phyloP scores from a whole-genome alignment of 2,113 vertebrate species.

The Triplophysa rosa region DNA sequence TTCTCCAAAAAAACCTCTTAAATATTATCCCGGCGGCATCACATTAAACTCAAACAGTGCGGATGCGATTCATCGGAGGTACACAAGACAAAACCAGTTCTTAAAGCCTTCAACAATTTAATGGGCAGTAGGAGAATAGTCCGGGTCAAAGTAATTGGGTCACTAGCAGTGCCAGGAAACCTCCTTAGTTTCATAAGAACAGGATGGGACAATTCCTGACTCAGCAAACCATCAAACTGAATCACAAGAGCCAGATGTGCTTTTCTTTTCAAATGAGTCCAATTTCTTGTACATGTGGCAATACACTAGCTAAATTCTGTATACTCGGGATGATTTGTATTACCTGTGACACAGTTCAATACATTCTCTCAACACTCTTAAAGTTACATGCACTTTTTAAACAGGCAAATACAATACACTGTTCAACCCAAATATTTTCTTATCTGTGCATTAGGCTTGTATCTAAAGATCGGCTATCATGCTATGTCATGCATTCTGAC shows the following conservation, averaged over 20 bases:
- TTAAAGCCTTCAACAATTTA: background rate
- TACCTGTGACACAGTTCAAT: no score
- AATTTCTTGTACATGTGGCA: background rate
- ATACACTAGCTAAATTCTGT: no score
- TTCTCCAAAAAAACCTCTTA: slow-evolving; percentile 2
- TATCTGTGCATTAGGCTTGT: no score
- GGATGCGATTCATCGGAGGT: background rate
- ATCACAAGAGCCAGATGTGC: slow-evolving; percentile 19
- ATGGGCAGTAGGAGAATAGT: background rate
- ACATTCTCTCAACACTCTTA: no score
- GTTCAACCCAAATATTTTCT: no score
- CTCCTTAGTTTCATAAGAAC: slow-evolving; percentile 7
- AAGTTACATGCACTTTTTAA: no score
- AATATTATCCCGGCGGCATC: background rate
- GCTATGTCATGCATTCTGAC: no score
- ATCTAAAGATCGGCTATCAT: no score
- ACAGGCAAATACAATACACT: no score
- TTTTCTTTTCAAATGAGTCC: background rate
- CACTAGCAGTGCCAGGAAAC: slow-evolving; percentile 23
- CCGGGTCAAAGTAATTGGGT: slow-evolving; percentile 19
- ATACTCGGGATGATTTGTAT: background rate
- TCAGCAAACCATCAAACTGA: slow-evolving; percentile 13
- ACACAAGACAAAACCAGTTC: background rate
- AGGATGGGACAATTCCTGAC: slow-evolving; percentile 5
- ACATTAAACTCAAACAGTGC: background rate